A percentile compares a stretch with the other conserved stretches of the same genome.
phyloP scores from a whole-genome alignment of 2,113 vertebrate species.

The Hypanus sabinus region DNA sequence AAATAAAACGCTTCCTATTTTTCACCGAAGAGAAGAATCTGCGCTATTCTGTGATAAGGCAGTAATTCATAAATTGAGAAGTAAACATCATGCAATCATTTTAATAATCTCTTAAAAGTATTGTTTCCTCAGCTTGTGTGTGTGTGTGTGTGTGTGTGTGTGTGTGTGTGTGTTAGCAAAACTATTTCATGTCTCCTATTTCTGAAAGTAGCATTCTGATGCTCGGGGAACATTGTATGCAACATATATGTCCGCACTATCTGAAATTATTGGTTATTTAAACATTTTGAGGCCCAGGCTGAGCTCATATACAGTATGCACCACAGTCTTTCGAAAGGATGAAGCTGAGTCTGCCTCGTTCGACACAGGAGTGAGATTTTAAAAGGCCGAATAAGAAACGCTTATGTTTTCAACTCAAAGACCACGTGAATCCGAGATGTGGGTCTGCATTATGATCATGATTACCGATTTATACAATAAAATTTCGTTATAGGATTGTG shows the following conservation, averaged over 20 bases:
- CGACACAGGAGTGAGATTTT: not conserved
- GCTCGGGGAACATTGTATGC: not conserved
- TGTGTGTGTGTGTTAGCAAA: not conserved
- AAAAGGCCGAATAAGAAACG: not conserved
- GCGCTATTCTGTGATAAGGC: not conserved
- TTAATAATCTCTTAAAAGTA: not conserved
- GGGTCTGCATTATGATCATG: not conserved
- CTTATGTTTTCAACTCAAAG: not conserved
- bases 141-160: not conserved
- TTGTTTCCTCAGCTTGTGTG: not conserved
- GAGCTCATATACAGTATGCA: too few species aligned
- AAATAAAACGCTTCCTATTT: not conserved
- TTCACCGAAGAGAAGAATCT: too few species aligned
- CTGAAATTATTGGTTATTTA: not conserved
- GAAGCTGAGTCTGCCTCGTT: not conserved
- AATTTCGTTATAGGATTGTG: not conserved
- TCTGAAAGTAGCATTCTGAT: not conserved
- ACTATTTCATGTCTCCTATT: not conserved
- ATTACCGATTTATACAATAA: not conserved
- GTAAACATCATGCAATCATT: not conserved
- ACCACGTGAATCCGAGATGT: not conserved
- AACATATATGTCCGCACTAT: not conserved
- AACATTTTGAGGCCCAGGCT: not conserved
- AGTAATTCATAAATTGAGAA: not conserved
- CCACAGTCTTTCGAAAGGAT: not conserved